Evolutionary conservation across 2,797 vertebrate species (phyloP), one percentile per base, ranked within the genome.

Genomic region (Acanthis flammea): DNA sequence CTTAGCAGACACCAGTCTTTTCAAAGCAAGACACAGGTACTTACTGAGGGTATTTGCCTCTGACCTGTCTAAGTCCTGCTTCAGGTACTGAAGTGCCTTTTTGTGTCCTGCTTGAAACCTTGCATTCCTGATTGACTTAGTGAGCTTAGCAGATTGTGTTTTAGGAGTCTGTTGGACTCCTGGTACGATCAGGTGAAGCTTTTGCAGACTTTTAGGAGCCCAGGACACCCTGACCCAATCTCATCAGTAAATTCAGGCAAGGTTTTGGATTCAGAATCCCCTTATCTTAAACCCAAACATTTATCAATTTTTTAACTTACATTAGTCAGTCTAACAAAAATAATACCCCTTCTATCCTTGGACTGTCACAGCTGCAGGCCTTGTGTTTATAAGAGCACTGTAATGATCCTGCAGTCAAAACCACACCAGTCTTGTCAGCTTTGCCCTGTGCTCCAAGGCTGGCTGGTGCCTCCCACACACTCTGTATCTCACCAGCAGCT

Each of bases 391-490:
- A 48, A 51, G 42, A 68, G 45, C 35, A 19, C 21, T 12, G 15
- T 63, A 66, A 47, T 0, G 0, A 74, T 41, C n/a, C 77, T 76
- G 51, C 44, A 41, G 0, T 18, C 2, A 4, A 48, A 50, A 70
- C 44, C 28, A 48, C 27, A 8, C 10, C 0, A 2, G 24, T 77
- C 42, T 65, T 67, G 9, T 51, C 86, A 72, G 70, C 76, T 85
- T 72, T n/a, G 63, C 18, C 31, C 23, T 79, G 2, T 18, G 51
- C 41, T 68, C 66, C 63, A 70, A 45, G 71, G 70, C 48, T 39
- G 66, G 62, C 66, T 68, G 70, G 10, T 79, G 57, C 47, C 57
- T 95, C 66, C 61, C 60, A 58, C 31, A 1, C 41, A n/a, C n/a
- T 2, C 50, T n/a, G 19, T 54, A 30, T 55, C 79, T 33, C 80